Evolutionary conservation across 2,888 invertebrate species (phyloP), one percentile per base, ranked within the genome.

Genomic region (Sinopyrophorus schimmeli): DNA sequence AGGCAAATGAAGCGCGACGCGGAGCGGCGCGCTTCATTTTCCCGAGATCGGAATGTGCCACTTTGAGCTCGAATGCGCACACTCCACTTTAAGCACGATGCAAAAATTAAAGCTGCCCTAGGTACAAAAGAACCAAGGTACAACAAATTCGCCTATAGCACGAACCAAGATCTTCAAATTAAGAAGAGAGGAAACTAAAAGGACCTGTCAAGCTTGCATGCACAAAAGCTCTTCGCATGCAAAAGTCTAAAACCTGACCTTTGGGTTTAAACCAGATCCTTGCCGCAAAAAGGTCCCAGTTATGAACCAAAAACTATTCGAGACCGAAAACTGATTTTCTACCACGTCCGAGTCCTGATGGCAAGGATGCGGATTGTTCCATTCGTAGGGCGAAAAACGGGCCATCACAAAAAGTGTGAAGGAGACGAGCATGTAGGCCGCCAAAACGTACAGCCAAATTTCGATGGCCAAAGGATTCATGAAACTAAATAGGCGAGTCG

Each of bases 361-460:
- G 65, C 89, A 89, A 1, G 89, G 86, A 66, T 89, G 84, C 3
- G 84, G 84, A 70, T 86, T 86, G 64, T 90, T 86, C 92, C 93
- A 93, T 74, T 97, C 97, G 73, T 95, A 95, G 1, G 98, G 98
- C 17, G 92, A 93, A 75, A 98, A 97, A 57, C 96, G 79, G 4
- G 97, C 97, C 83, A 98, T 90, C 41, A 98, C 91, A 74, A 96
- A 97, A 61, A 98, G 80, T 0, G 93, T 92, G 72, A 92, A 90
- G 14, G 92, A 91, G 54, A 97, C 96, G 59, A 96, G 81, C 59
- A 96, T 81, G 74, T 97, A 98, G 9, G 96, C 95, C 12, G 92
- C 92, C 57, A 94, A 76, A 50, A 95, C 92, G 77, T 94, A 92
- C 56, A 96, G 78, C 98, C 98, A 98, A 62, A 98, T 97, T 76